These are phyloP conservation scores for Holacanthus passer DNA, from an alignment of 2,113 vertebrate species.

Conservation along the genomic window DNA sequence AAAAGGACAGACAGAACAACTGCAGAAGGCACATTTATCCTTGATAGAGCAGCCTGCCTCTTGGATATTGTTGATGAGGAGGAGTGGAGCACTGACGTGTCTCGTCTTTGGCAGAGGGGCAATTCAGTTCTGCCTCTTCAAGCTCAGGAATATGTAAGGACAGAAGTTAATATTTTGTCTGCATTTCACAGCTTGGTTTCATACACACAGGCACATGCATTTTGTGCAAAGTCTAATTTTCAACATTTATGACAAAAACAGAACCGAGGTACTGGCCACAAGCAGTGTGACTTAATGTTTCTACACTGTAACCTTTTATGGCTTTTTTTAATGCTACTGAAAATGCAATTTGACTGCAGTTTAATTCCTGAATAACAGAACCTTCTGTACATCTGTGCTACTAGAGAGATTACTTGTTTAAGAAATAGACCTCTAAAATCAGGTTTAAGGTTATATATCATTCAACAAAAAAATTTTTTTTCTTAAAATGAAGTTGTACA, in stretches of 20 bases:
- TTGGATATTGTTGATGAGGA: conserved; percentile 57
- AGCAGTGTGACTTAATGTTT: background rate
- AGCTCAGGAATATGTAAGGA: conserved; percentile 31
- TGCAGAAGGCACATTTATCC: conserved; percentile 63
- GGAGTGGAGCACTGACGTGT: conserved; percentile 39
- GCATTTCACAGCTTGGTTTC: background rate
- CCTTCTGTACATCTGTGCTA: background rate
- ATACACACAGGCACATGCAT: background rate
- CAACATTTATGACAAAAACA: background rate
- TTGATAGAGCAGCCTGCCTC: conserved; percentile 67
- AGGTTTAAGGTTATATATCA: background rate
- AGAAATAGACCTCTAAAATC: background rate
- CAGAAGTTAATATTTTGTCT: conserved; percentile 2
- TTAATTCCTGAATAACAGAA: background rate
- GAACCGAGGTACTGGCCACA: background rate
- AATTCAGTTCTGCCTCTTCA: conserved; percentile 24
- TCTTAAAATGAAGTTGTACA: background rate
- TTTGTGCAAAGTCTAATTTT: background rate
- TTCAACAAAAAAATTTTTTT: background rate
- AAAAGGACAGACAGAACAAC: conserved; percentile 65
- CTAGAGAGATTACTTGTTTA: background rate
- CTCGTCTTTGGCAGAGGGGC: conserved; percentile 34
- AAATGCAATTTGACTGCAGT: background rate
- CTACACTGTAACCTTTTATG: background rate
- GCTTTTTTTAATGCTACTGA: background rate